These are phyloP conservation scores for Silurus meridionalis DNA, from an alignment of 2,113 vertebrate species.

Conservation along the genomic window DNA sequence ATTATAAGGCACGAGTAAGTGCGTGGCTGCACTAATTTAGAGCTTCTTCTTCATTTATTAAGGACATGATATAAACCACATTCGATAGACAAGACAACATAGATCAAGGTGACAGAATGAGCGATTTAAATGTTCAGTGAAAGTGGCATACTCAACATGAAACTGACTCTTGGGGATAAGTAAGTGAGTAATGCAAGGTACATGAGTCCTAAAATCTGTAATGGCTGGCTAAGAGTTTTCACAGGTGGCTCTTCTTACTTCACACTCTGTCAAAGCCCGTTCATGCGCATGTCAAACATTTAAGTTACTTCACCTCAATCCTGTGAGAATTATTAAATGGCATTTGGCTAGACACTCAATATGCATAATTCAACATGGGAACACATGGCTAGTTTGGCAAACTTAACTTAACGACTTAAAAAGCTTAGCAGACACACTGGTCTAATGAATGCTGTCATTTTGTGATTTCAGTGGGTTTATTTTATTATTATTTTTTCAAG, in stretches of 20 bases:
- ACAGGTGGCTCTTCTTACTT: slow-evolving; percentile 26
- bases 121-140: background rate
- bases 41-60: background rate
- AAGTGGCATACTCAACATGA: background rate
- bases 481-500: background rate
- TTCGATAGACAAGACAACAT: background rate
- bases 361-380: slow-evolving; percentile 12
- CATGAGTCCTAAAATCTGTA: background rate
- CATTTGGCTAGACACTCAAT: slow-evolving; percentile 10
- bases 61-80: background rate
- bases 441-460: background rate
- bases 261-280: background rate
- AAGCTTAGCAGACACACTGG: background rate
- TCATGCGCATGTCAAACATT: background rate
- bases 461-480: background rate
- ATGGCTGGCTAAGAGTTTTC: slow-evolving; percentile 12
- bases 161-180: background rate
- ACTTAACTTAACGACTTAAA: background rate
- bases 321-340: slow-evolving; percentile 22
- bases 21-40: background rate
- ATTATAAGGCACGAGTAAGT: background rate
- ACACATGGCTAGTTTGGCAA: slow-evolving; percentile 14
- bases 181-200: background rate
- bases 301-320: slow-evolving; percentile 3
- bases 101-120: background rate